Evolutionary conservation across 2,113 vertebrate genomes (phyloP), one percentile per base, ranked within the genome.

Genomic region (Indri indri): DNA sequence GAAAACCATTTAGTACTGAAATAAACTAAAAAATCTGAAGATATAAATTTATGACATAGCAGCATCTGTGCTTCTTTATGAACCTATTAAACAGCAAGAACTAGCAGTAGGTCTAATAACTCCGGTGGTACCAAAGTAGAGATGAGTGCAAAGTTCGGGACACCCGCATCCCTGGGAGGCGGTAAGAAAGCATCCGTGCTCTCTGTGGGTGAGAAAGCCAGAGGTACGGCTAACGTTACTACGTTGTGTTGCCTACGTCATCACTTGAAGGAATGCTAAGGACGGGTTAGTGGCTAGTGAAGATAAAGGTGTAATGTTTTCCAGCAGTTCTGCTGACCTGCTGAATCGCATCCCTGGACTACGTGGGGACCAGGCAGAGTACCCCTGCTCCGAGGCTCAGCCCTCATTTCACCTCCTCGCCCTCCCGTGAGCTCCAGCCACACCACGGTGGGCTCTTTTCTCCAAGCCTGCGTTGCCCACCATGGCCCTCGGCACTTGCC

Each of bases 141-240:
- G 22, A 47, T 0, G 17, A 0, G 0, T 10, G 13, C 34, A 8
- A 65, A 88, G 61, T 70, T n/a, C 34, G 8, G 68, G 85, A 27
- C 9, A 11, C 50, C 47, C 0, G 8, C n/a, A 4, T 27, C 25
- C 5, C 63, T 0, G 2, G 0, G 18, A 47, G 34, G 66, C 1
- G 20, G 6, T 10, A 8, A 80, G 84, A n/a, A 32, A 17, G 30
- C 20, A 12, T 18, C 68, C 9, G 73, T 22, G 85, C 27, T 25
- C 25, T 45, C 76, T 37, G 1, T 2, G 0, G 18, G 13, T 14
- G 27, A 18, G 32, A 23, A 27, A 80, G 65, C 25, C 63, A 37
- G 5, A 2, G 68, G 71, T 0, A 20, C 45, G 10, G 20, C 20
- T 4, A 12, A 27, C 0, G 8, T 0, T 6, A 17, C 0, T 11